A percentile compares a stretch with the other conserved stretches of the same genome.
phyloP scores from a whole-genome alignment of 1,140 invertebrate genomes.

The Caenorhabditis tropicalis region DNA sequence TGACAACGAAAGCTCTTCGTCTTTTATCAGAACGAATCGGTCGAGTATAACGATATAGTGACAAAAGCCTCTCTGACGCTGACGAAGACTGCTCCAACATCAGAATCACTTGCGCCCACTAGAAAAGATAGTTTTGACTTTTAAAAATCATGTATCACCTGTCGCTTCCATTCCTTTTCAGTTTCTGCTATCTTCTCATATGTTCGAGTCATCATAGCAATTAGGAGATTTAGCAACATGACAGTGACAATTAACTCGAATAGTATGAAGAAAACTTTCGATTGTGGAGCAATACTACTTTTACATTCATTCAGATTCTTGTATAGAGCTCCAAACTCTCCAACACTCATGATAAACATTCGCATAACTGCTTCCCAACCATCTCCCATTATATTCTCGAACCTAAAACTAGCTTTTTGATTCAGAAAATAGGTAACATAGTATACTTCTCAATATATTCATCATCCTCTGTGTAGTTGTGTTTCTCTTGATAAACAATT shows the following conservation, averaged over 20 bases:
- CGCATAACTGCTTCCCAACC: constrained; percentile 90
- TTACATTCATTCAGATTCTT: constrained; percentile 85
- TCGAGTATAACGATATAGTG: constrained; percentile 87
- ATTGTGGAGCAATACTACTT: constrained; percentile 79
- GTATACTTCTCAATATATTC: constrained; percentile 47
- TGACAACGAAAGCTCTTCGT: constrained; percentile 82
- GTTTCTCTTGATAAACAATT: constrained; percentile 12
- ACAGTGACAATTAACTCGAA: constrained; percentile 97
- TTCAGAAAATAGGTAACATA: neutral
- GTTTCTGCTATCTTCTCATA: constrained; percentile 93
- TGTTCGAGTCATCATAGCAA: constrained; percentile 99
- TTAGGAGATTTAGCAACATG: constrained; percentile 93
- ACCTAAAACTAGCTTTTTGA: constrained; percentile 52
- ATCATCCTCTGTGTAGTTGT: constrained; percentile 46
- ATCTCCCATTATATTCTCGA: constrained; percentile 72
- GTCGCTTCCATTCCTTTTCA: constrained; percentile 94
- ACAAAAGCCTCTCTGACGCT: constrained; percentile 82
- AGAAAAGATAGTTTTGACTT: constrained; percentile 66
- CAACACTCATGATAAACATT: constrained; percentile 96
- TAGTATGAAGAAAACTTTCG: constrained; percentile 89
- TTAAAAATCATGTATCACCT: no score
- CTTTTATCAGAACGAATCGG: constrained; percentile 84
- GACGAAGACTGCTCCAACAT: constrained; percentile 92
- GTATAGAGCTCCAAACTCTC: constrained; percentile 92
- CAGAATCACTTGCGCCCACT: constrained; percentile 94